Conservation (phyloP, 1,140 invertebrate species). For the Gyrodactylus bullatarudis region DNA sequence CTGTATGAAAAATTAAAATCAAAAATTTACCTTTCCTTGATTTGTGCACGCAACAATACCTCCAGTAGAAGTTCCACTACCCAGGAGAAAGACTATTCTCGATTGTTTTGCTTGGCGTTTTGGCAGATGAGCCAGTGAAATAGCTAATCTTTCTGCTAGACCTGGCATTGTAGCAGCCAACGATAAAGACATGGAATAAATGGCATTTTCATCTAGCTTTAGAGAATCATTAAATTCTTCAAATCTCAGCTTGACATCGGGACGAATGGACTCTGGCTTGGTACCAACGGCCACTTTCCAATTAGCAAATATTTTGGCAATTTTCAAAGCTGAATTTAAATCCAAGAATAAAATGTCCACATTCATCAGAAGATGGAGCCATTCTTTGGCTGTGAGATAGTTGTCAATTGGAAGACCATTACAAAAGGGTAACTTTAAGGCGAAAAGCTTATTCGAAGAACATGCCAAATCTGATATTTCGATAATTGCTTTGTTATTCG, state of each 20-base stretch:
- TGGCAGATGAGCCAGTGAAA: neutral
- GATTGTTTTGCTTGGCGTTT: neutral
- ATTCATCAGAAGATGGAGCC: neutral
- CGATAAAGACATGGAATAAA: neutral
- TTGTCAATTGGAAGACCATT: neutral
- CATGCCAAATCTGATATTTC: neutral
- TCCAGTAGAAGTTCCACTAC: neutral
- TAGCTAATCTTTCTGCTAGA: neutral
- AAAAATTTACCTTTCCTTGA: neutral
- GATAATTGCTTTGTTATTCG: too few species aligned
- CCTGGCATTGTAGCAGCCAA: neutral
- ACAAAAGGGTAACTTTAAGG: neutral
- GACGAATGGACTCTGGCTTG: neutral
- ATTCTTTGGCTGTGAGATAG: neutral
- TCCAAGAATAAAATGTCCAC: neutral
- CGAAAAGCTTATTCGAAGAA: neutral
- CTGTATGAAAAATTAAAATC: too few species aligned
- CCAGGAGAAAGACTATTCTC: neutral
- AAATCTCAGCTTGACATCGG: neutral
- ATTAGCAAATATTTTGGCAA: neutral
- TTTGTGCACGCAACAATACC: neutral
- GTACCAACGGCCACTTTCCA: neutral
- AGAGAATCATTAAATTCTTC: neutral
- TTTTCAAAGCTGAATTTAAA: neutral
- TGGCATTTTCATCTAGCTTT: neutral